Base-by-base conservation (phyloP, 2,888 invertebrate species). In the Leucania comma region DNA sequence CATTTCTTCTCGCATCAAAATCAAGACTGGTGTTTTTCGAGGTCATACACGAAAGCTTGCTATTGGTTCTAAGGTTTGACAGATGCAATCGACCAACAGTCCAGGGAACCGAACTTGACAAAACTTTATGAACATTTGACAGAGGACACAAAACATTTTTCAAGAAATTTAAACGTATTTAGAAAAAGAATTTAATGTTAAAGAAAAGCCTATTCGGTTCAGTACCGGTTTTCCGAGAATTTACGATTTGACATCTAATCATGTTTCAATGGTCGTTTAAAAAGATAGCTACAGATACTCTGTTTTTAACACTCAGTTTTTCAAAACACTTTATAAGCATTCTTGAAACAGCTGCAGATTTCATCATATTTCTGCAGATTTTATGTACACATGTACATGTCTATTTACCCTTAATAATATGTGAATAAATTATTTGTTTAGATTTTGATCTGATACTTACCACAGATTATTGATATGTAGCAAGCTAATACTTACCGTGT, bases 21-120 rank as follows among this genome's bases (percentile, higher is more conserved):
- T 79, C 72, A 71, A 86, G 83, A 93, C 91, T 92, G 86, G 64
- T 84, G 85, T 87, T 87, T 82, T 84, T 86, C 75, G 85, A 85
- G 84, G 86, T 83, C 85, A 86, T 77, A 75, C 67, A 73, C 67
- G 62, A 76, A 78, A 61, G 71, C 76, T 68, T 70, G 78, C 84
- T 75, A 90, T 90, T 91, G 89, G 91, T 85, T 75, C 64, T 70
- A 62, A 35, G 69, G 74, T 87, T 87, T 86, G 86, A 86, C 84
- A 86, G 68, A 8, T 78, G 63, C 80, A 81, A 84, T 84, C 84
- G 85, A 84, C 84, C 86, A 72, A 62, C 60, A 62, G 24, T 62
- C 42, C 63, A 63, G 22, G 17, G 54, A 69, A 71, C 78, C 68
- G 70, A 71, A 58, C 42, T 5, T 29, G 10, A 26, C 50, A 53